Base-by-base conservation (phyloP, 2,113 vertebrate genomes). In the Notechis scutatus region DNA sequence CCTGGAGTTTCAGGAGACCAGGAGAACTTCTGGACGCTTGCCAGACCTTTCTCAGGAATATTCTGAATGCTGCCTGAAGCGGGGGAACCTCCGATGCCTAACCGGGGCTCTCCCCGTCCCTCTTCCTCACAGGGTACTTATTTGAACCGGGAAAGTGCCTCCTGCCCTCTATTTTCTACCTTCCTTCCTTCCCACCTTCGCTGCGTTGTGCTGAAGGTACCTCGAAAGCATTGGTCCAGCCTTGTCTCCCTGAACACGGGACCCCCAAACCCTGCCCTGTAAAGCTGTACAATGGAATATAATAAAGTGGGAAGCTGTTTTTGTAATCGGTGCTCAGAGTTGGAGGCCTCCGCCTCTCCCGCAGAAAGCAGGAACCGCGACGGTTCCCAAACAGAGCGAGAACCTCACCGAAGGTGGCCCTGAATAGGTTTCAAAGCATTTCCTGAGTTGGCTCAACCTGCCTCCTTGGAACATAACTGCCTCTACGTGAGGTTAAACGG, bases 41-140 rank as follows among this genome's bases (percentile, higher is more conserved):
- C 94, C 94, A 94, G 94, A 94, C 87, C 94, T 95, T 96, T 97
- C 98, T 98, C 97, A 98, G 98, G 98, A 98, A 98, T 96, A 96
- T 92, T 95, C 61, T 0, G 85, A 94, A 97, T 95, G 94, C 69
- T 39, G 92, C 96, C 89, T 89, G 95, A 90, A 92, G 23, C 94
- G 92, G 94, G 93, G 89, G 96, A 91, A 26, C 90, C 92, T 92
- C 92, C 69, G 50, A 29, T 59, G 91, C 56, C 94, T 39, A 5
- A 90, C 93, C 88, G 7, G 56, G 64, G 81, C 91, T 93, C 85
- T 18, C 88, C 88, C 54, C 88, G 0, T 21, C 86, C 42, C 23
- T 50, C 86, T 52, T 52, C 9, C 47, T 50, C 86, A 96, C 95
- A 97, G 96, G 95, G 96, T 98, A 95, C 97, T 97, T 96, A 96